Percentiles rank a stretch among this genome's conserved stretches.
Evolutionary conservation across 2,797 vertebrate species (phyloP).

Genomic region (Stomatorhinus walkeri): DNA sequence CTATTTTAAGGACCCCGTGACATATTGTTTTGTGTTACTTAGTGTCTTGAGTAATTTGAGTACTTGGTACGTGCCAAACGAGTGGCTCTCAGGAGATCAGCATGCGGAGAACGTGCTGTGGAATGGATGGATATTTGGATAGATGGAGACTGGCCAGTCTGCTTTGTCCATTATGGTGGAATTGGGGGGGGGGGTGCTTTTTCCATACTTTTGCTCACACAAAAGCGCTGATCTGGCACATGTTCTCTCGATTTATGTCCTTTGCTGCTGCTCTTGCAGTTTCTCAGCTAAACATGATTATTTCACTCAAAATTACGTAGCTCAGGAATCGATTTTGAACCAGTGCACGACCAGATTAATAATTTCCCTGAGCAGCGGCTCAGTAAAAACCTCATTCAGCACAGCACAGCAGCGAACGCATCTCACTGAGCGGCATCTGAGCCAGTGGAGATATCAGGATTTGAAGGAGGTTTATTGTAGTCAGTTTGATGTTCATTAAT

Average conservation of each 20-base stretch:
- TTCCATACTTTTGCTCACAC: not conserved
- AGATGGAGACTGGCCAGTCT: not conserved
- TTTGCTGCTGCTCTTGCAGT: not conserved
- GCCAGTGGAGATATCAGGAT: not conserved
- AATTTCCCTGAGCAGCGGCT: not conserved
- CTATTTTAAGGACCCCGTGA: constrained; percentile 5
- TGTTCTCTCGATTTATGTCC: not conserved
- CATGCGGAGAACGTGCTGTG: not conserved
- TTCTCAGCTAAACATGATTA: constrained; percentile 6
- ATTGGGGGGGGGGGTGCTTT: not conserved
- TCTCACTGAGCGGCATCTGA: not conserved
- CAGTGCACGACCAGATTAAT: constrained; percentile 3
- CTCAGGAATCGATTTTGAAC: not conserved
- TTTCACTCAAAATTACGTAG: not conserved
- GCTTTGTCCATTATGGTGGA: not conserved
- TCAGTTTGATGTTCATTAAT: not conserved
- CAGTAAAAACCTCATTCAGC: not conserved
- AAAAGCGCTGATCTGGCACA: not conserved
- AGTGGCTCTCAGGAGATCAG: not conserved
- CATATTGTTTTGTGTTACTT: not conserved
- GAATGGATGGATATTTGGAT: not conserved
- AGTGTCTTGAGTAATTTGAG: not conserved
- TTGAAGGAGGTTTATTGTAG: not conserved
- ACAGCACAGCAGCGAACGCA: not conserved
- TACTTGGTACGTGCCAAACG: not conserved